phyloP scores from a whole-genome alignment of 2,113 vertebrate genomes.

The Centropristis striata region DNA sequence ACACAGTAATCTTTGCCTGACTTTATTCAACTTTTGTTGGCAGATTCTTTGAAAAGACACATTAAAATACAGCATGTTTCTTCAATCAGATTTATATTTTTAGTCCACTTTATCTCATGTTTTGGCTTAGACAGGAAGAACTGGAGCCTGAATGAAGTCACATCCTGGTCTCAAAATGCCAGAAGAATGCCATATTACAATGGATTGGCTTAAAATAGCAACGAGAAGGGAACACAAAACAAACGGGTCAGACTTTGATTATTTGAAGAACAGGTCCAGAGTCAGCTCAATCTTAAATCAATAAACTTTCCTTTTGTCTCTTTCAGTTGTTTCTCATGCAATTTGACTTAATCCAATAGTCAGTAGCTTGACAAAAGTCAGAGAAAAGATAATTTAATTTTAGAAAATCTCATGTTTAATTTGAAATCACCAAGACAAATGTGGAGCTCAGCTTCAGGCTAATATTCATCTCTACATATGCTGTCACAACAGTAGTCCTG shows the following conservation, averaged over 20 bases:
- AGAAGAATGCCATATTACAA: conserved; percentile 45
- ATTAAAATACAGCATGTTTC: not conserved
- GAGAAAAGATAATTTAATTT: not conserved
- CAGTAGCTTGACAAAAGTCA: not conserved
- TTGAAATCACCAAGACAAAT: no score
- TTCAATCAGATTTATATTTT: not conserved
- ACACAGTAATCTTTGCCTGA: not conserved
- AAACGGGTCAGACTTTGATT: not conserved
- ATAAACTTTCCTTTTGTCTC: no score
- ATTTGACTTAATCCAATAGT: not conserved
- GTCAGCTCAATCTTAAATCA: not conserved
- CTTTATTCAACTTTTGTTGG: not conserved
- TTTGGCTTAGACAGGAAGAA: conserved; percentile 42
- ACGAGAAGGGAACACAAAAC: not conserved
- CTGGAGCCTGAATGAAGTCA: conserved; percentile 48
- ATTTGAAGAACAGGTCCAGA: not conserved
- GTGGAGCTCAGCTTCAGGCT: no score
- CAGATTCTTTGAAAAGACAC: conserved; percentile 12
- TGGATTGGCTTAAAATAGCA: conserved; percentile 50
- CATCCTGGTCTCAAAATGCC: conserved; percentile 61
- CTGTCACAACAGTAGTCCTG: not conserved
- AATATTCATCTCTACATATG: not conserved
- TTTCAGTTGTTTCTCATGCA: not conserved
- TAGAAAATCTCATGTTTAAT: not conserved
- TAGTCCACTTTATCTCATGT: not conserved